Evolutionary conservation across 2,888 invertebrate species (phyloP).

Genomic region (Trilocha varians): DNA sequence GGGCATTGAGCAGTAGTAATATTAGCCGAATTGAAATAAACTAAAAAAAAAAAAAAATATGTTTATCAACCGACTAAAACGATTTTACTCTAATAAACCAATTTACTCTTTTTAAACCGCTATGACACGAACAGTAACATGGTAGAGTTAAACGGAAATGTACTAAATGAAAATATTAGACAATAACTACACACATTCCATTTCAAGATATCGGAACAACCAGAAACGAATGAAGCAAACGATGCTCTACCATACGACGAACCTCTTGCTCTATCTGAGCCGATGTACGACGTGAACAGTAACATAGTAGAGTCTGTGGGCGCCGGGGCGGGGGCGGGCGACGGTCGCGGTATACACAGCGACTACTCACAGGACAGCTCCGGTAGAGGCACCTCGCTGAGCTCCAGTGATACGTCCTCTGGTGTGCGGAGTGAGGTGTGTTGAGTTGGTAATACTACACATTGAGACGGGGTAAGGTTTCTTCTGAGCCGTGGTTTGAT

Average conservation of each 20-base stretch:
- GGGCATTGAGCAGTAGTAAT: no score
- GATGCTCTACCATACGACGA: constrained; percentile 12
- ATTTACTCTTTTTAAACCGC: no score
- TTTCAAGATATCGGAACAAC: constrained; percentile 20
- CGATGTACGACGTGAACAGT: constrained; percentile 40
- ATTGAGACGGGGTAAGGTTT: no score
- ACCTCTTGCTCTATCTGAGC: constrained; percentile 24
- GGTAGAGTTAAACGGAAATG: no score
- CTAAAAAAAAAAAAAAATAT: no score
- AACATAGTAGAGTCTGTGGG: constrained; percentile 36
- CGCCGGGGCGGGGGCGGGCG: constrained; percentile 52
- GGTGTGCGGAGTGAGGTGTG: constrained; percentile 48
- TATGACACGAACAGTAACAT: no score
- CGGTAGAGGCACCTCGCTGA: constrained; percentile 50
- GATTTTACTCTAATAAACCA: no score
- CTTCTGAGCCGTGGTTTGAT: constrained; percentile 36
- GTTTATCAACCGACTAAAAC: no score
- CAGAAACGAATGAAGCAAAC: constrained; percentile 11
- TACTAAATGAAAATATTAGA: no score
- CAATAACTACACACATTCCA: no score
- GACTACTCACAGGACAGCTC: constrained; percentile 59
- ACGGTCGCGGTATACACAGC: constrained; percentile 61
- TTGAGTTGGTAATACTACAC: no score
- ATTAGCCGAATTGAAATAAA: no score
- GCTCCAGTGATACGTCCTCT: constrained; percentile 49